Evolutionary conservation across 2,797 vertebrate species (phyloP).

Genomic region (Trachops cirrhosus): DNA sequence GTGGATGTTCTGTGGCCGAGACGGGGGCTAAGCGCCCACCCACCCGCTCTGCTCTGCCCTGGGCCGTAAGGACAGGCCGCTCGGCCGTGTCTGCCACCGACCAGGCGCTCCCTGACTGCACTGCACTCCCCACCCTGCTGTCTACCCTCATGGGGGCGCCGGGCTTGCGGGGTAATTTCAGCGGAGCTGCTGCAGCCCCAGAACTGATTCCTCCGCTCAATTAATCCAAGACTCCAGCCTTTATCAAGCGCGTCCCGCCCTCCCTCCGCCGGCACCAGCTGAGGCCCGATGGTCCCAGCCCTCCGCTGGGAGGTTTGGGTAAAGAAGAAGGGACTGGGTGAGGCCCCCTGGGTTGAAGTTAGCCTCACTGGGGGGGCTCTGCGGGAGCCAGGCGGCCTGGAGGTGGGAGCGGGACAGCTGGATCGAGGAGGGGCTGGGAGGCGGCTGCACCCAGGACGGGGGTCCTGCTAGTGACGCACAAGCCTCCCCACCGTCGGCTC

Average conservation of each 20-base stretch:
- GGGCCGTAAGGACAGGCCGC: rapidly evolving
- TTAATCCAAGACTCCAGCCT: neutral
- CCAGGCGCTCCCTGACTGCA: rapidly evolving
- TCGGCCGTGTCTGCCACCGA: rapidly evolving
- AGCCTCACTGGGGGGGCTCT: rapidly evolving
- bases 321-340: neutral
- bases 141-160: neutral
- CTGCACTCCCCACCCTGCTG: rapidly evolving
- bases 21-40: rapidly evolving
- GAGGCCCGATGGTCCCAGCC: rapidly evolving
- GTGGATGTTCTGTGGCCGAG: slow-evolving; percentile 82
- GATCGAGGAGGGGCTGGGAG: neutral
- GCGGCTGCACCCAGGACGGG: neutral
- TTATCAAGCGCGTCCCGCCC: rapidly evolving
- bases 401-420: rapidly evolving
- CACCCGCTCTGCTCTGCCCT: rapidly evolving
- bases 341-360: neutral
- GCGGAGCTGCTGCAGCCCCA: neutral
- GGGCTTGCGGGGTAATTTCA: rapidly evolving
- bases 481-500: rapidly evolving
- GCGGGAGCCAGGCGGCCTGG: rapidly evolving
- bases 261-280: rapidly evolving
- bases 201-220: neutral
- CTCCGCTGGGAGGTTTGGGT: neutral
- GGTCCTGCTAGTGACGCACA: rapidly evolving